Conservation (phyloP, 1,140 invertebrate genomes). For the Procambarus virginalis region DNA sequence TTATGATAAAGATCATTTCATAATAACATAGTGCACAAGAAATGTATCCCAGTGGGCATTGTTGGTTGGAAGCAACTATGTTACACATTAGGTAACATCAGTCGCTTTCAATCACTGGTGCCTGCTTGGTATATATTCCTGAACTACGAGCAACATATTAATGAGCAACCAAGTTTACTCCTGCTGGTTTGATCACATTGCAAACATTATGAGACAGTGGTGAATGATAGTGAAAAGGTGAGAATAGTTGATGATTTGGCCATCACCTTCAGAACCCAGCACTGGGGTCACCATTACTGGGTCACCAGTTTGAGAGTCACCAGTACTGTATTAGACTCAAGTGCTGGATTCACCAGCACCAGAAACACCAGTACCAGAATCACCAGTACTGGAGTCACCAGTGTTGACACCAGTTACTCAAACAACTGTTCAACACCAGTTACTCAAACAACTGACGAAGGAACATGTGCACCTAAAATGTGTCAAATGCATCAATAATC, state of each 20-base stretch:
- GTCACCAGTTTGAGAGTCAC: no score
- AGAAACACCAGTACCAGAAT: no score
- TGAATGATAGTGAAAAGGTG: slow-evolving; percentile 20
- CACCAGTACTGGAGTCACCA: no score
- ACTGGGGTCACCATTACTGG: no score
- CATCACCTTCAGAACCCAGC: not conserved
- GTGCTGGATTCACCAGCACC: no score
- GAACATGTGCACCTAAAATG: slow-evolving; percentile 26
- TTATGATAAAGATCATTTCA: not conserved
- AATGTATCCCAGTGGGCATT: no score
- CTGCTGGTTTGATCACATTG: slow-evolving; percentile 5
- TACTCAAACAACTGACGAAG: not conserved
- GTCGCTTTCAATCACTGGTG: no score
- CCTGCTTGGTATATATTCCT: not conserved
- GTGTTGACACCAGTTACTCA: not conserved
- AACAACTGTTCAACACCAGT: not conserved
- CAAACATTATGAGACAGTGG: slow-evolving; percentile 4
- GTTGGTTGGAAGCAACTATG: no score
- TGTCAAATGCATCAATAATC: slow-evolving; percentile 24
- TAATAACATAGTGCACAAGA: no score
- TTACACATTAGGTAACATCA: no score
- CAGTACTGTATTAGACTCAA: no score
- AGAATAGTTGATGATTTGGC: slow-evolving; percentile 27
- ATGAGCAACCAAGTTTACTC: not conserved
- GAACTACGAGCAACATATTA: not conserved